Conservation (phyloP, 2,888 invertebrate genomes). For the Drosophila austrosaltans region DNA sequence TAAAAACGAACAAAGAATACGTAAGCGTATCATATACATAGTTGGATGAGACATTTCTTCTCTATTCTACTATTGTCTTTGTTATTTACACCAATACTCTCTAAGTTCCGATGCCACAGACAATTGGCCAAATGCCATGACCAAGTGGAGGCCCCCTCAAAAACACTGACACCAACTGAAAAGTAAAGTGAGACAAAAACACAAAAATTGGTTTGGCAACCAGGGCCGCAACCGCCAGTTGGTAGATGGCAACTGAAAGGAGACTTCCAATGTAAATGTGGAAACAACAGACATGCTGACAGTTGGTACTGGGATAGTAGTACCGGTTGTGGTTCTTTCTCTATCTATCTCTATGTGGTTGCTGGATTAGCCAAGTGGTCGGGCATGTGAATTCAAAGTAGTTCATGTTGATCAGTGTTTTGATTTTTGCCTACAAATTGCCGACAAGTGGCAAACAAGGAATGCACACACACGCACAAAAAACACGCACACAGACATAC, state of each 20-base stretch:
- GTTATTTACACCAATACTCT: constrained; percentile 38
- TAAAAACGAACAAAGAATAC: constrained; percentile 34
- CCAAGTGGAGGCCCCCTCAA: constrained; percentile 11
- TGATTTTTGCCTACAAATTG: constrained; percentile 52
- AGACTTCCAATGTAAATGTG: constrained; percentile 43
- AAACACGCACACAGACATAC: constrained; percentile 1
- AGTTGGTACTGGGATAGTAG: constrained; percentile 12
- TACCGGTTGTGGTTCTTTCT: constrained; percentile 10
- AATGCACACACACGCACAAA: constrained; percentile 6
- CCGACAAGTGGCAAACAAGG: constrained; percentile 38
- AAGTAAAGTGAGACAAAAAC: constrained; percentile 29
- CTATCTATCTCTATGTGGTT: constrained; percentile 16
- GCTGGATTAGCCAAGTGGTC: constrained; percentile 44
- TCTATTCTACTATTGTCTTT: constrained; percentile 11
- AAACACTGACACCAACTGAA: constrained; percentile 20
- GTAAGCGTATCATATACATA: constrained; percentile 25
- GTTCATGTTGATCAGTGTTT: constrained; percentile 57
- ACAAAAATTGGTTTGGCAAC: constrained; percentile 45
- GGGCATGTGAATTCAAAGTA: constrained; percentile 41
- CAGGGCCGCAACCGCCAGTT: constrained; percentile 46
- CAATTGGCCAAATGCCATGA: constrained; percentile 52
- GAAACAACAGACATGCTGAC: constrained; percentile 23
- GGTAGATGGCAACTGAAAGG: constrained; percentile 36
- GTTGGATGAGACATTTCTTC: constrained; percentile 19
- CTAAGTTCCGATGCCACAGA: constrained; percentile 42